Conservation (phyloP, 1,140 invertebrate species). For the Nebria ingens region DNA sequence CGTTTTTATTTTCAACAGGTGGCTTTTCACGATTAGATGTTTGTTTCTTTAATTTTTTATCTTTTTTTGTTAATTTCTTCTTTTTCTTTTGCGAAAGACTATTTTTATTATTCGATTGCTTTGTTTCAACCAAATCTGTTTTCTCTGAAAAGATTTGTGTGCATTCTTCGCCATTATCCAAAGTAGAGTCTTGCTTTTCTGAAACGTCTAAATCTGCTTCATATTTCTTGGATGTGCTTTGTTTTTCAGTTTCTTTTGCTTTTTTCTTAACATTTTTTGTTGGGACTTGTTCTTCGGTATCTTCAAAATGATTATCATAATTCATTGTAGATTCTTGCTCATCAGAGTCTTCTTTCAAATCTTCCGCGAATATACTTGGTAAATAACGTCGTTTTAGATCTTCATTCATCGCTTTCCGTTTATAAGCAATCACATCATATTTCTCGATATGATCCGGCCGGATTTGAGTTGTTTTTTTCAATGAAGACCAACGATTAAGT, state of each 20-base stretch:
- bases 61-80: constrained; percentile 18
- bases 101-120: constrained; percentile 8
- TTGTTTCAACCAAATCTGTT: too few relatives aligned
- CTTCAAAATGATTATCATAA: constrained; percentile 13
- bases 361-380: constrained; percentile 63
- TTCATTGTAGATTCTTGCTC: constrained; percentile 16
- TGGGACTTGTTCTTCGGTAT: constrained; percentile 11
- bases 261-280: constrained; percentile 11
- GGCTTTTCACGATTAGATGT: constrained; percentile 21
- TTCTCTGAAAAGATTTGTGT: too few relatives aligned
- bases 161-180: not conserved
- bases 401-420: constrained; percentile 61
- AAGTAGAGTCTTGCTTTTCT: too few relatives aligned
- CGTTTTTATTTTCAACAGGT: constrained; percentile 14
- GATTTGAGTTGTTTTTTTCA: constrained; percentile 81
- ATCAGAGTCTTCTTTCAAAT: constrained; percentile 23
- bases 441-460: constrained; percentile 67
- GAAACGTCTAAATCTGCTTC: too few relatives aligned
- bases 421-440: constrained; percentile 66
- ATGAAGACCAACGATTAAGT: constrained; percentile 87
- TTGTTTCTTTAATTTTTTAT: constrained; percentile 31
- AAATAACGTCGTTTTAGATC: constrained; percentile 72
- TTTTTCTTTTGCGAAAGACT: constrained; percentile 11
- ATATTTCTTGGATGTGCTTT: constrained; percentile 14
- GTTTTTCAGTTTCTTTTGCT: constrained; percentile 17